Conservation (phyloP, 1,140 invertebrate genomes). For the Apolygus lucorum region DNA sequence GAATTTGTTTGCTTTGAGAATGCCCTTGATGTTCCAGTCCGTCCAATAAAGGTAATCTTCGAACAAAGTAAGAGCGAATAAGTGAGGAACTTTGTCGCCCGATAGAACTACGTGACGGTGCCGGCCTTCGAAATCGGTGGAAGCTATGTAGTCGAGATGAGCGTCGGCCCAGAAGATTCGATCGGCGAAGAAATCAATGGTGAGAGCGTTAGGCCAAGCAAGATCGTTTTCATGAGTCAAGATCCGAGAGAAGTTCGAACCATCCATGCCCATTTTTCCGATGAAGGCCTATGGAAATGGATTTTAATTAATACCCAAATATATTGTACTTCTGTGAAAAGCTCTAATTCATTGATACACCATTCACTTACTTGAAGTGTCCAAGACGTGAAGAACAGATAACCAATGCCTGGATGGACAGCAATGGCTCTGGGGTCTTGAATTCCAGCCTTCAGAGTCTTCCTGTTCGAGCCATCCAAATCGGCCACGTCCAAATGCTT, state of each 20-base stretch:
- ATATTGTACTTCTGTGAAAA: neutral
- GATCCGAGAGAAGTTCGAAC: slow-evolving; percentile 79
- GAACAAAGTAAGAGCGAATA: slow-evolving; percentile 88
- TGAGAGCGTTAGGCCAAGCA: slow-evolving; percentile 96
- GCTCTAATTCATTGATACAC: neutral
- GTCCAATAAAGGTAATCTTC: slow-evolving; percentile 96
- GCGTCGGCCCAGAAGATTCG: slow-evolving; percentile 95
- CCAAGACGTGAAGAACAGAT: slow-evolving; percentile 94
- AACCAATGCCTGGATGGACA: slow-evolving; percentile 89
- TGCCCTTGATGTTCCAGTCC: slow-evolving; percentile 92
- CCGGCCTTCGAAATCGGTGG: slow-evolving; percentile 78
- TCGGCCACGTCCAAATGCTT: slow-evolving; percentile 90
- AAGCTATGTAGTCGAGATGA: slow-evolving; percentile 96
- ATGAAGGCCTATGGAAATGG: slow-evolving; percentile 73
- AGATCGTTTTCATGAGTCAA: slow-evolving; percentile 89
- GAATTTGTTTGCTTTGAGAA: slow-evolving; percentile 79
- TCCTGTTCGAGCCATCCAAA: slow-evolving; percentile 82
- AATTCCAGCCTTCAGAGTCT: slow-evolving; percentile 77
- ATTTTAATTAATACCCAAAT: neutral
- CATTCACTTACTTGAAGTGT: slow-evolving; percentile 55
- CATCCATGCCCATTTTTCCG: slow-evolving; percentile 96
- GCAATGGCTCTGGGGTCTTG: slow-evolving; percentile 87
- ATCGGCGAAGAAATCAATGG: slow-evolving; percentile 94
- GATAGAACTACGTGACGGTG: slow-evolving; percentile 73
- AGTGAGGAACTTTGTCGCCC: slow-evolving; percentile 76